phyloP scores from a whole-genome alignment of 2,113 vertebrate genomes.

The Okapia johnstoni region DNA sequence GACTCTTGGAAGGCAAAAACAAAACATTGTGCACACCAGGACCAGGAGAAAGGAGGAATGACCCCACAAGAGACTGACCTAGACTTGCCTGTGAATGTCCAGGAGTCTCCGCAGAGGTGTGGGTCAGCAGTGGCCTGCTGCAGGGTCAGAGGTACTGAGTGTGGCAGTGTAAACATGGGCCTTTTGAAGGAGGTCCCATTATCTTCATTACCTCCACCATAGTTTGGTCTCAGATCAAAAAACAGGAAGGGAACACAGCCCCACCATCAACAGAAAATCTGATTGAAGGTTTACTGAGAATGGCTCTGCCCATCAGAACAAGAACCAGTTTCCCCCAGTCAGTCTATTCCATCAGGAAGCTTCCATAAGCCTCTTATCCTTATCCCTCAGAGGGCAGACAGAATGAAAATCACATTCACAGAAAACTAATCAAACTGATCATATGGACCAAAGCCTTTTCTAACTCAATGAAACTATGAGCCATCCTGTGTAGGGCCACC shows the following conservation, averaged over 20 bases:
- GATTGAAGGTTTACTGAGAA: neutral
- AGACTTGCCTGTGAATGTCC: neutral
- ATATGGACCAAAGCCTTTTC: neutral
- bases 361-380: neutral
- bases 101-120: neutral
- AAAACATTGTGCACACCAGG: neutral
- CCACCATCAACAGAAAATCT: neutral
- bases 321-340: neutral
- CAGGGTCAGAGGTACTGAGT: neutral
- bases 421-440: neutral
- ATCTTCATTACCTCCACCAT: neutral
- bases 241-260: neutral
- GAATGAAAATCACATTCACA: neutral
- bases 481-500: neutral
- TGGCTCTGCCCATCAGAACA: neutral
- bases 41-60: neutral
- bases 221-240: neutral
- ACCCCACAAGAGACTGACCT: neutral
- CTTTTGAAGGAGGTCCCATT: neutral
- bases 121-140: neutral
- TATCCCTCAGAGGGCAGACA: neutral
- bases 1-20: neutral
- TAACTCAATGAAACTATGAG: neutral
- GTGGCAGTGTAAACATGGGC: neutral
- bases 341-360: neutral